phyloP scores from a whole-genome alignment of 1,140 invertebrate genomes.

The Bombus confusus region DNA sequence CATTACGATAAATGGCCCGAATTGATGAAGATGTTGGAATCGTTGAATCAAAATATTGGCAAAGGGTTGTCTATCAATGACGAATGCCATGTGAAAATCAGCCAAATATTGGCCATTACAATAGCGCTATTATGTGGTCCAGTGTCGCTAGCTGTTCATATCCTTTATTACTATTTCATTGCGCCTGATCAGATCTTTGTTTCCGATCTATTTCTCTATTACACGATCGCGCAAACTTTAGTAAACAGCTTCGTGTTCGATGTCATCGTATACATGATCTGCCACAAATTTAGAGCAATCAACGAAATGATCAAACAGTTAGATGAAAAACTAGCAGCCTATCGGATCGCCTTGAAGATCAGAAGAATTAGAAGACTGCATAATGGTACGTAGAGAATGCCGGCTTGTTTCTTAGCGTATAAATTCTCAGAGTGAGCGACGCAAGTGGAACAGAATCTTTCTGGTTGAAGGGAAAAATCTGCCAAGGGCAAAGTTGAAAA shows the following conservation, averaged over 20 bases:
- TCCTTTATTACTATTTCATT: constrained; percentile 68
- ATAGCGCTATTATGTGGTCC: constrained; percentile 55
- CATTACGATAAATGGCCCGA: constrained; percentile 69
- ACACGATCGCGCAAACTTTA: constrained; percentile 68
- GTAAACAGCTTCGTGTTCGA: constrained; percentile 70
- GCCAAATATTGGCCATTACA: constrained; percentile 58
- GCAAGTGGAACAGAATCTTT: neutral
- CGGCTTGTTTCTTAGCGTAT: neutral
- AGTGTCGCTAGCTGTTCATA: constrained; percentile 56
- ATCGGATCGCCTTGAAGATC: constrained; percentile 63
- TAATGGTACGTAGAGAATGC: constrained; percentile 49
- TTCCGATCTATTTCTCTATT: constrained; percentile 71
- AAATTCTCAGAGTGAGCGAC: neutral
- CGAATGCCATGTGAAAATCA: constrained; percentile 32
- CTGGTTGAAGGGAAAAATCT: no score
- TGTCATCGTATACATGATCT: constrained; percentile 59
- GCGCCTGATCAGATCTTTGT: constrained; percentile 68
- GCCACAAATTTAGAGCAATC: constrained; percentile 59
- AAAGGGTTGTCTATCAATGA: constrained; percentile 52
- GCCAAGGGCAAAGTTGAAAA: neutral
- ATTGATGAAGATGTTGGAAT: constrained; percentile 61
- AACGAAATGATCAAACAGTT: constrained; percentile 59
- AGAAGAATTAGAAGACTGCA: constrained; percentile 65
- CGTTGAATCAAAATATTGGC: constrained; percentile 60
- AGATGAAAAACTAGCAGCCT: constrained; percentile 16